These are phyloP conservation scores for Fopius arisanus DNA, from an alignment of 1,140 invertebrate species.

Conservation along the genomic window DNA sequence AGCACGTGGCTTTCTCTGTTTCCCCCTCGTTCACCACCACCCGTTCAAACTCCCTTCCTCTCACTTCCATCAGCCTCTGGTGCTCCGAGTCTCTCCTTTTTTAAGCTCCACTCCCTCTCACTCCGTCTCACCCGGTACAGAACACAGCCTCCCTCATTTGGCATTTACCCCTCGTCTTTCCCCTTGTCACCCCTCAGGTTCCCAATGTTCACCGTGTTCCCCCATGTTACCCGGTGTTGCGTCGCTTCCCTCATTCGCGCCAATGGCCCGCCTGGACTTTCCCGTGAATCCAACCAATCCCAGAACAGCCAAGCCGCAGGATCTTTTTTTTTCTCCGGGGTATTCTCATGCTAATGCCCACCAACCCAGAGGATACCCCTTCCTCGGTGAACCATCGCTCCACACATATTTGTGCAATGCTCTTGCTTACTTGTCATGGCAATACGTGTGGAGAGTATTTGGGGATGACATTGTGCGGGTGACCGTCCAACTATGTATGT, in stretches of 20 bases:
- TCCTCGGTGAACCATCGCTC: background rate
- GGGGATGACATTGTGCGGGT: constrained; percentile 16
- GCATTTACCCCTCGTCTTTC: constrained; percentile 29
- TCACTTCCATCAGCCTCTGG: background rate
- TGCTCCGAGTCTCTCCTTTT: background rate
- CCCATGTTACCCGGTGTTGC: constrained; percentile 6
- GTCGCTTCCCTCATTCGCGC: constrained; percentile 19
- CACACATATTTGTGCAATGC: background rate
- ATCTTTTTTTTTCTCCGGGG: constrained; percentile 44
- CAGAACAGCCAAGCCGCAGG: constrained; percentile 7
- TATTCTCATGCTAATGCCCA: constrained; percentile 53
- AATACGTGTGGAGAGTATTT: background rate
- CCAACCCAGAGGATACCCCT: constrained; percentile 24
- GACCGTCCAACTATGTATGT: background rate
- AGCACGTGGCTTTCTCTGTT: constrained; percentile 54
- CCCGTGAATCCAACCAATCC: constrained; percentile 33
- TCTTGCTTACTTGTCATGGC: background rate
- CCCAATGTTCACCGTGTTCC: background rate
- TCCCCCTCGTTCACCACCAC: constrained; percentile 13
- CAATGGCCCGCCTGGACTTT: constrained; percentile 33
- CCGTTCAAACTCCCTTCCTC: constrained; percentile 10
- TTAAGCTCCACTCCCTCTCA: background rate
- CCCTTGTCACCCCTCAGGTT: too few species aligned
- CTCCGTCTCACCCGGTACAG: background rate
- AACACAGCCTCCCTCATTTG: constrained; percentile 33